Conservation (phyloP, 2,888 invertebrate species). For the Drosophila quinaria region DNA sequence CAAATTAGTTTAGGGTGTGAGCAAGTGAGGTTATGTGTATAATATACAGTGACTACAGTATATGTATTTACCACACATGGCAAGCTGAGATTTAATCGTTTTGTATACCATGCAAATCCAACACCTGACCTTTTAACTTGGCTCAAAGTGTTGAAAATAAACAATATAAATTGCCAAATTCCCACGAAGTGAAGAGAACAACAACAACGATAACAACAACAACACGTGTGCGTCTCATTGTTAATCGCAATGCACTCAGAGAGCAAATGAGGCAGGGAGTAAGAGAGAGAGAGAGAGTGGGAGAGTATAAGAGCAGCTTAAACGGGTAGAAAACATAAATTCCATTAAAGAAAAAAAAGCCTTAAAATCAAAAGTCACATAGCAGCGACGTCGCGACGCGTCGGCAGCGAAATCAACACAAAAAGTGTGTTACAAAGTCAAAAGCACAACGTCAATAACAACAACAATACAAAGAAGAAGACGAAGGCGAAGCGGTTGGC, state of each 20-base stretch:
- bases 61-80: background rate
- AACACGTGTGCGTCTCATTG: slow-evolving; percentile 42
- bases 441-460: slow-evolving; percentile 69
- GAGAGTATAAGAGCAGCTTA: slow-evolving; percentile 26
- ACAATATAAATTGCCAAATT: slow-evolving; percentile 48
- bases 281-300: slow-evolving; percentile 13
- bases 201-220: slow-evolving; percentile 1
- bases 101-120: slow-evolving; percentile 10
- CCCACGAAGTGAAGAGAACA: slow-evolving; percentile 52
- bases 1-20: slow-evolving; percentile 49
- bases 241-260: slow-evolving; percentile 50
- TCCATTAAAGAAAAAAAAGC: slow-evolving; percentile 58
- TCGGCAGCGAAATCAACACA: slow-evolving; percentile 65
- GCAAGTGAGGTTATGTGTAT: slow-evolving; percentile 56
- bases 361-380: slow-evolving; percentile 76
- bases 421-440: slow-evolving; percentile 81
- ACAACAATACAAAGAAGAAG: slow-evolving; percentile 10
- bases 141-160: slow-evolving; percentile 24
- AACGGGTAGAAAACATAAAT: slow-evolving; percentile 41
- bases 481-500: slow-evolving; percentile 17
- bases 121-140: slow-evolving; percentile 55
- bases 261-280: slow-evolving; percentile 19
- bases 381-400: slow-evolving; percentile 48
- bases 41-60: background rate
- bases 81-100: slow-evolving; percentile 3